These are phyloP conservation scores for Temnothorax ravouxi DNA, from an alignment of 2,888 invertebrate genomes.

Conservation along the genomic window DNA sequence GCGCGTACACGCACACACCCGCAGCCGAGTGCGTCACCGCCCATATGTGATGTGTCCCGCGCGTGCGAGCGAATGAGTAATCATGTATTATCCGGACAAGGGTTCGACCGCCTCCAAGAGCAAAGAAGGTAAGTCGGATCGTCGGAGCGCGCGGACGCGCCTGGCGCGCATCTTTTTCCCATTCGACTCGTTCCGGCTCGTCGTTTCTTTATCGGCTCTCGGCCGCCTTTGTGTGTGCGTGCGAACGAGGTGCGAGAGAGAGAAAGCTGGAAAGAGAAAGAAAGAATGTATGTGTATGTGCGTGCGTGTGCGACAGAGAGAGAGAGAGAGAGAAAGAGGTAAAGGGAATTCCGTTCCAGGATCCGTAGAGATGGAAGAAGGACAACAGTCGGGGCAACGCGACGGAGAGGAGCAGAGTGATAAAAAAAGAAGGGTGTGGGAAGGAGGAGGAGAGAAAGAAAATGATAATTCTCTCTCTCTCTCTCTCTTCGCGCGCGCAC, in stretches of 20 bases:
- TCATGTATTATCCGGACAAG: slow-evolving; percentile 86
- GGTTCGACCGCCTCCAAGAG: slow-evolving; percentile 83
- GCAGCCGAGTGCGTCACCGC: slow-evolving; percentile 77
- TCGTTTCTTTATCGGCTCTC: slow-evolving; percentile 20
- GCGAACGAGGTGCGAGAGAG: slow-evolving; percentile 54
- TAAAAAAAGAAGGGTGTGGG: slow-evolving; percentile 2
- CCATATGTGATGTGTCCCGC: slow-evolving; percentile 82
- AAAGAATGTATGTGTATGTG: not conserved
- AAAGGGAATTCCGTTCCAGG: slow-evolving; percentile 54
- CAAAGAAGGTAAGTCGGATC: slow-evolving; percentile 84
- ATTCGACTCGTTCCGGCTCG: slow-evolving; percentile 10
- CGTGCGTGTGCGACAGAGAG: not conserved
- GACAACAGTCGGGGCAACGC: slow-evolving; percentile 44
- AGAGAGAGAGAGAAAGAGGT: not conserved
- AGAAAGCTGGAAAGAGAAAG: not conserved
- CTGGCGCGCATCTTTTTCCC: not conserved
- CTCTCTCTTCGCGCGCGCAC: not conserved
- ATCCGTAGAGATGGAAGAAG: slow-evolving; percentile 11
- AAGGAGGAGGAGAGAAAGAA: not conserved
- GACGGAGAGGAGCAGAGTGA: slow-evolving; percentile 34
- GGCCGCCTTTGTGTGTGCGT: slow-evolving; percentile 46
- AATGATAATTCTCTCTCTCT: not conserved
- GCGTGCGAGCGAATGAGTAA: slow-evolving; percentile 83
- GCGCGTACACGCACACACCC: slow-evolving; percentile 59
- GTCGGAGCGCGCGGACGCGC: not conserved